Percentiles rank a stretch among this genome's conserved stretches.
Evolutionary conservation across 1,140 invertebrate species (phyloP).

Genomic region (Littorina saxatilis): DNA sequence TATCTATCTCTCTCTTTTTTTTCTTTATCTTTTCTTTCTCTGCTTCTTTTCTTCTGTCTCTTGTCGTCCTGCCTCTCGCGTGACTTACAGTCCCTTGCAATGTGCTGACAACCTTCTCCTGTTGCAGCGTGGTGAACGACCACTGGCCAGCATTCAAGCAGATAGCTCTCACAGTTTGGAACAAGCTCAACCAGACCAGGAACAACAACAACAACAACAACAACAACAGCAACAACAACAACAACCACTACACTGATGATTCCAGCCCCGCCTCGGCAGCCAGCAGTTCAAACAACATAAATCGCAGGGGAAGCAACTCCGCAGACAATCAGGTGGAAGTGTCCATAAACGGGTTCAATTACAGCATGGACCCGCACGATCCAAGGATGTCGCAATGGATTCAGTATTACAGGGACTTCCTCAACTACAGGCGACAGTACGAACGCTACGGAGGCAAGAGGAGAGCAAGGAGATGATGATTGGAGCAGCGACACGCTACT

Average conservation of each 20-base stretch:
- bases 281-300: too few relatives aligned
- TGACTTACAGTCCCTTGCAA: too few relatives aligned
- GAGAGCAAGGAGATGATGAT: not conserved
- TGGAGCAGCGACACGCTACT: not conserved
- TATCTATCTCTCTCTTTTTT: too few relatives aligned
- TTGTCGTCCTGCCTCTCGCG: too few relatives aligned
- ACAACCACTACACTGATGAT: not conserved
- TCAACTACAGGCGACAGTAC: not conserved
- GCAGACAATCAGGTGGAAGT: not conserved
- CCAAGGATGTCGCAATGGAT: not conserved
- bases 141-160: conserved; percentile 35
- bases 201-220: not conserved
- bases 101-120: too few relatives aligned
- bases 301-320: not conserved
- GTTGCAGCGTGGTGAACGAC: conserved; percentile 25
- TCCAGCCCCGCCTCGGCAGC: not conserved
- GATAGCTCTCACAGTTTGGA: conserved; percentile 23
- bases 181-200: not conserved
- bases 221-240: not conserved
- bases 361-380: conserved; percentile 5
- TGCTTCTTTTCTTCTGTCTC: too few relatives aligned
- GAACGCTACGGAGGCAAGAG: not conserved
- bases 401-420: conserved; percentile 14
- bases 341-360: conserved; percentile 13
- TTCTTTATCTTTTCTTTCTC: not conserved